Conservation (phyloP, 1,140 invertebrate species). For the Aplysia californica region DNA sequence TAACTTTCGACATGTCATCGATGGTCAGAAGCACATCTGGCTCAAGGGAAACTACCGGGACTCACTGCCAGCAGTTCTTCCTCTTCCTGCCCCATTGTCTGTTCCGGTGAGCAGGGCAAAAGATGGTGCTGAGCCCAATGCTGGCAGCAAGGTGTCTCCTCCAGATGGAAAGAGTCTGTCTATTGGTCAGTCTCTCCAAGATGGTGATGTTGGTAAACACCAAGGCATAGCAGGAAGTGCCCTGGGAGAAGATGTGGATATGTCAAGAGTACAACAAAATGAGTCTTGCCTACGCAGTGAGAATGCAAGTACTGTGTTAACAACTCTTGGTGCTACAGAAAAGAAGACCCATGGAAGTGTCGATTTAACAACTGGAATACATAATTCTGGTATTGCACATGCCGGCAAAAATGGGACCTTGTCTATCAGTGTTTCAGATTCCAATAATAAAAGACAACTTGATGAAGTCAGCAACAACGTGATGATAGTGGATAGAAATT, state of each 20-base stretch:
- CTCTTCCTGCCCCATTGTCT: not conserved
- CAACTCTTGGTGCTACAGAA: no score
- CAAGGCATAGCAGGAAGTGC: no score
- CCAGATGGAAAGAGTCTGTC: not conserved
- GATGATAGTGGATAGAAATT: no score
- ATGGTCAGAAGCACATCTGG: slow-evolving; percentile 56
- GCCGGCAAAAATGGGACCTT: no score
- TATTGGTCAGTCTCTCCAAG: not conserved
- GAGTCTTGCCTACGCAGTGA: not conserved
- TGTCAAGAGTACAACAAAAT: no score
- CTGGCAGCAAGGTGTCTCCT: not conserved
- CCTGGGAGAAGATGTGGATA: not conserved
- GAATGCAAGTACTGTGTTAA: no score
- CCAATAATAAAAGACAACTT: not conserved
- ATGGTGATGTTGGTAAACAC: not conserved
- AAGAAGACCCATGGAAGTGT: no score
- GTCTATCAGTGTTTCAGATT: no score
- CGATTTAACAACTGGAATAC: no score
- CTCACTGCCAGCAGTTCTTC: slow-evolving; percentile 21
- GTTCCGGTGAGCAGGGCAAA: not conserved
- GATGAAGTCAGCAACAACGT: not conserved
- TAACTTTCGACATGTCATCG: slow-evolving; percentile 62
- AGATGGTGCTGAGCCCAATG: not conserved
- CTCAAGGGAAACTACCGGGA: slow-evolving; percentile 55
- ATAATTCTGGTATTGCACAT: no score